Evolutionary conservation across 2,888 invertebrate genomes (phyloP).

Genomic region (Venusia cambrica): DNA sequence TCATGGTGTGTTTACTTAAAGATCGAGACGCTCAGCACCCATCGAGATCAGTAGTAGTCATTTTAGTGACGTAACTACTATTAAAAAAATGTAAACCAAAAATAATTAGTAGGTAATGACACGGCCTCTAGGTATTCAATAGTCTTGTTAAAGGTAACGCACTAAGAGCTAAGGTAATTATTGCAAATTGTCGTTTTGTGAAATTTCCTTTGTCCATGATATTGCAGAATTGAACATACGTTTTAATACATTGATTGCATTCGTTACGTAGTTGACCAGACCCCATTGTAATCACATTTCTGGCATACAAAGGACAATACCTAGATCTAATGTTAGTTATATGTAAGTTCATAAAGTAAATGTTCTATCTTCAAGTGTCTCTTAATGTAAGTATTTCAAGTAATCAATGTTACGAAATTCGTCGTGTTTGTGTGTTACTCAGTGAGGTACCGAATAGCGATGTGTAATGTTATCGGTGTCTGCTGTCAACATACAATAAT

Average conservation of each 20-base stretch:
- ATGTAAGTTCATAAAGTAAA: conserved; percentile 76
- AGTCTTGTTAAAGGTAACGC: conserved; percentile 55
- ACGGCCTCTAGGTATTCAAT: conserved; percentile 60
- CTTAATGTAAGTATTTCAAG: conserved; percentile 74
- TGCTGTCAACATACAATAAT: conserved; percentile 32
- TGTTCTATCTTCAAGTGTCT: conserved; percentile 80
- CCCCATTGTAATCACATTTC: conserved; percentile 69
- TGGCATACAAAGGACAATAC: conserved; percentile 82
- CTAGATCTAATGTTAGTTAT: conserved; percentile 80
- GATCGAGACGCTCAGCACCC: no score
- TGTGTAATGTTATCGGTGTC: conserved; percentile 22
- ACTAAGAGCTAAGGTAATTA: conserved; percentile 52
- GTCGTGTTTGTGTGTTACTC: conserved; percentile 55
- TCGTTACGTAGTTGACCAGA: conserved; percentile 51
- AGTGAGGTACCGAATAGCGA: conserved; percentile 32
- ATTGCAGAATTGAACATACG: conserved; percentile 60
- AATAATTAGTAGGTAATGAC: conserved; percentile 52
- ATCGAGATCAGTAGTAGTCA: no score
- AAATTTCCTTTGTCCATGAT: conserved; percentile 52
- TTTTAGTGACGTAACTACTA: no score
- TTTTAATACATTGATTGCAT: conserved; percentile 34
- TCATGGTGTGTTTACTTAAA: no score
- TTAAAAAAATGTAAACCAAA: conserved; percentile 60
- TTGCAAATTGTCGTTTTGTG: conserved; percentile 41
- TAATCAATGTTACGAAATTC: conserved; percentile 60